A percentile compares a stretch with the other conserved stretches of the same genome.
These are phyloP conservation scores for Candidula unifasciata DNA, from an alignment of 2,888 invertebrate species.

Conservation along the genomic window DNA sequence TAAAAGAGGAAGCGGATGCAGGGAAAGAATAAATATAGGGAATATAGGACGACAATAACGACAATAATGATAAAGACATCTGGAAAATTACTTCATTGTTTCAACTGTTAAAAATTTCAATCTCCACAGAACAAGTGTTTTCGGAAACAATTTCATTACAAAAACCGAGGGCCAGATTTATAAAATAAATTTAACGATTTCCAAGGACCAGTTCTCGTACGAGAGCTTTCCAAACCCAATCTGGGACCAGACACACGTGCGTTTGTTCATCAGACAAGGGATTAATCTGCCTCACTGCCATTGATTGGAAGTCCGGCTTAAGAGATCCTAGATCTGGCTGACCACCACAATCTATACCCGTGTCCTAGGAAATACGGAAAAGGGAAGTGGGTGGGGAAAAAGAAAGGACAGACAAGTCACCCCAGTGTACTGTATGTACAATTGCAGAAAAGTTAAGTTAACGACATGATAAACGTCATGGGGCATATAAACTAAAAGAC, in stretches of 20 bases:
- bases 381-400: not conserved
- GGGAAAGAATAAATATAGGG: not conserved
- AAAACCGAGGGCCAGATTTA: not conserved
- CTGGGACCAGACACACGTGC: constrained; percentile 23
- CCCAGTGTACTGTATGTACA: not conserved
- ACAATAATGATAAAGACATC: not conserved
- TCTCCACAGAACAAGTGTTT: not conserved
- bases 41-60: not conserved
- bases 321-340: not conserved
- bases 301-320: constrained; percentile 11
- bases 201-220: not conserved
- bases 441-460: not conserved
- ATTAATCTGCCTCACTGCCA: constrained; percentile 37
- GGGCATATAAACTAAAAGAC: too few species aligned
- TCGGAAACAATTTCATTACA: not conserved
- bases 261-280: constrained; percentile 18
- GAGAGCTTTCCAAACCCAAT: not conserved
- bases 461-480: too few species aligned
- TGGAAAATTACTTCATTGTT: too few species aligned
- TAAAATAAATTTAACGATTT: too few species aligned
- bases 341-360: constrained; percentile 24
- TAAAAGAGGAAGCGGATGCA: too few species aligned
- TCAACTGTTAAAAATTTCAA: not conserved
- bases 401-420: not conserved
- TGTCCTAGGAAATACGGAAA: not conserved